Base-by-base conservation (phyloP, 1,140 invertebrate species). In the Trichonephila clavata region DNA sequence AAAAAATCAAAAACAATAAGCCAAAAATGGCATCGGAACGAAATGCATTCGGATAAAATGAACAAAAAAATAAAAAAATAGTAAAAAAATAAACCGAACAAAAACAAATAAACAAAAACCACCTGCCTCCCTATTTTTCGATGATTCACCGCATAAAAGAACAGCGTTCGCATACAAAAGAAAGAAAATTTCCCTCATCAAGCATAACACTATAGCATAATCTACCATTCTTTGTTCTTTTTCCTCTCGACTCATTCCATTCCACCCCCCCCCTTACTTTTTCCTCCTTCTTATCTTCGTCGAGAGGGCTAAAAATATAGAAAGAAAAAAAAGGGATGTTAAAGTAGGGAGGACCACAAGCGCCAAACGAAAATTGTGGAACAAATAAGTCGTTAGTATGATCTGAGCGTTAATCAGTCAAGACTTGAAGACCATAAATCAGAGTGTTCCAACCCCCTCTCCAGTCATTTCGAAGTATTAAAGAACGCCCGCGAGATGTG, bases 311-410 rank as follows among this genome's bases (percentile, higher is more conserved):
- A 57, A 61, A 57, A 63, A 63, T 39, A n/a, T 32, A 57, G 43
- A 86, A 88, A 68, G 27, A 88, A 68, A 68, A 50, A 50, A 88
- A 68, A 88, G 18, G 50, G 43, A 83, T 83, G 20, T 63, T 39
- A 84, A 60, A 50, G 27, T 39, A 81, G 43, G 65, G 43, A 81
- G 60, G 91, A 50, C 39, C 61, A 83, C 84, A 89, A 91, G 90
- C 71, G 21, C 27, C 63, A 80, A 68, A 21, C 90, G 90, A 92
- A 92, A 92, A 92, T 86, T 32, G 61, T 86, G 91, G 83, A 92
- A 92, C 91, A 92, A 92, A 92, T 77, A 92, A 92, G 91, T 92
- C 83, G 83, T 92, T 92, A 92, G 91, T 71, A 77, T n/a, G 83
- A 92, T 92, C 61, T 92, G 63, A 86, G 91, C 83, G 83, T 86